phyloP scores from a whole-genome alignment of 1,140 invertebrate genomes.

The Physella acuta region DNA sequence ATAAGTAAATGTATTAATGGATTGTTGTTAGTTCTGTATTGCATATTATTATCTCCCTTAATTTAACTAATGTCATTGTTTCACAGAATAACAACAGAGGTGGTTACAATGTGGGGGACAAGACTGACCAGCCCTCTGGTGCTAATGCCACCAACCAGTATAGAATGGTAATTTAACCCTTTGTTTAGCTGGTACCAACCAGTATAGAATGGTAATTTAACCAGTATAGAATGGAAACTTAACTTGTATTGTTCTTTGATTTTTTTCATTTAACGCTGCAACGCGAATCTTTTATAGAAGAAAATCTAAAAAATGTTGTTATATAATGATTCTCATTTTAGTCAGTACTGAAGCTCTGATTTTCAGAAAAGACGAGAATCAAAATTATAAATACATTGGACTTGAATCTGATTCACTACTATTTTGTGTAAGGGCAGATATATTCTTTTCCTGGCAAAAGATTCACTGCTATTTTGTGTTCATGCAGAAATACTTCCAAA shows the following conservation, averaged over 20 bases:
- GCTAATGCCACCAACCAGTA: conserved; percentile 53
- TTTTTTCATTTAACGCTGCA: too few species aligned
- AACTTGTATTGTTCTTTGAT: too few species aligned
- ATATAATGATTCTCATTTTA: too few species aligned
- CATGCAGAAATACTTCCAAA: conserved; percentile 58
- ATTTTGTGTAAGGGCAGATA: neutral
- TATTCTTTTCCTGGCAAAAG: neutral
- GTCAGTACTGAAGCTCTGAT: too few species aligned
- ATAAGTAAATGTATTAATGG: too few species aligned
- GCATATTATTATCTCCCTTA: neutral
- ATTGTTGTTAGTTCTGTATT: conserved; percentile 2
- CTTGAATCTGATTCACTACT: too few species aligned
- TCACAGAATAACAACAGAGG: conserved; percentile 58
- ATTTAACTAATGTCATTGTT: conserved; percentile 19
- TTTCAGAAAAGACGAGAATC: too few species aligned
- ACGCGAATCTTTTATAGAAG: too few species aligned
- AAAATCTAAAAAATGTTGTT: too few species aligned
- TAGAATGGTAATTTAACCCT: conserved; percentile 56
- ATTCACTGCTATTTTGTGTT: neutral
- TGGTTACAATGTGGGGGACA: conserved; percentile 59
- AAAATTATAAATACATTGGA: too few species aligned
- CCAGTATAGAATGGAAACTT: too few species aligned
- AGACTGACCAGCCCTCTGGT: conserved; percentile 34
- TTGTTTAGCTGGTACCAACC: conserved; percentile 45
- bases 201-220: conserved; percentile 59